Conservation (phyloP, 1,140 invertebrate genomes). For the Lordiphosa clarofinis region DNA sequence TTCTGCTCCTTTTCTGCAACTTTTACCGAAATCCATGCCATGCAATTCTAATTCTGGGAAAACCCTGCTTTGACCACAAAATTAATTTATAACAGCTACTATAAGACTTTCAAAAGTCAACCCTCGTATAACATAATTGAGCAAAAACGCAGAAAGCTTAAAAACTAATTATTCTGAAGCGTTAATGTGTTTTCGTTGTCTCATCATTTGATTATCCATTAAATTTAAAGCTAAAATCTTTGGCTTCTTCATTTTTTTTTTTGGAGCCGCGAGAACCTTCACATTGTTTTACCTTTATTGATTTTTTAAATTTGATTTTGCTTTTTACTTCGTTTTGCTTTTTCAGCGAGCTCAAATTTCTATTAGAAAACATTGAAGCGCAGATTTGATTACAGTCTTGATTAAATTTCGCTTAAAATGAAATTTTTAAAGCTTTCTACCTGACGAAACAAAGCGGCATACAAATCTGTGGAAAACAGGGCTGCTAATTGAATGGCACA, state of each 20-base stretch:
- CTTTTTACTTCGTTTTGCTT: conserved; percentile 14
- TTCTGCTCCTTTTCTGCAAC: no score
- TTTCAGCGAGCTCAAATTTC: conserved; percentile 46
- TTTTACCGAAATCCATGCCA: no score
- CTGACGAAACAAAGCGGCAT: background rate
- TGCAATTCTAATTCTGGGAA: no score
- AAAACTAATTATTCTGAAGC: conserved; percentile 9
- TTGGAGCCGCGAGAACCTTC: conserved; percentile 14
- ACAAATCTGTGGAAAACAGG: conserved; percentile 15
- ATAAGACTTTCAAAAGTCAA: no score
- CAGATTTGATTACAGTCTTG: conserved; percentile 71
- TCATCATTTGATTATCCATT: conserved; percentile 55
- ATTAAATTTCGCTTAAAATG: conserved; percentile 56
- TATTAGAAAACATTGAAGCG: conserved; percentile 31
- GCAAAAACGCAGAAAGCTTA: no score
- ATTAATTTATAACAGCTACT: no score
- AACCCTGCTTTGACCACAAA: no score
- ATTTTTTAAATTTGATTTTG: conserved; percentile 73
- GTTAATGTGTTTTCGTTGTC: conserved; percentile 71
- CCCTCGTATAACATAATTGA: no score
- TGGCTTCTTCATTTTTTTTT: background rate
- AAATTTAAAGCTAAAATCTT: conserved; percentile 56
- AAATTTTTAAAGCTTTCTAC: conserved; percentile 18
- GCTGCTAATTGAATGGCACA: conserved; percentile 7
- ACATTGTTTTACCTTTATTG: conserved; percentile 72